Conservation (phyloP, 2,113 vertebrate genomes). For the Regulus satrapa region DNA sequence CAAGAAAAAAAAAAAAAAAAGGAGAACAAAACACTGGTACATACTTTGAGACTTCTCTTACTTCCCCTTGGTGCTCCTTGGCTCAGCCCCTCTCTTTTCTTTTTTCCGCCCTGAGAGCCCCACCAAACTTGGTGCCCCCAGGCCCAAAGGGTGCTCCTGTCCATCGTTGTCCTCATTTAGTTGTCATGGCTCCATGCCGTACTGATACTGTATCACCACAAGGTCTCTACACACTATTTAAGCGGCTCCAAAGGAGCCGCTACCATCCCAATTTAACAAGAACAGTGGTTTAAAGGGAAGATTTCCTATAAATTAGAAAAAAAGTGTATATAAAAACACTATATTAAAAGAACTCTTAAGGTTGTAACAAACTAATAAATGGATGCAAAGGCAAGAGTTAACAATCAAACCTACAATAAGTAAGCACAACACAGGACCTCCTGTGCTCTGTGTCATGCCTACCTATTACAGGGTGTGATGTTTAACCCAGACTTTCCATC, state of each 20-base stretch:
- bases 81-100: constrained; percentile 55
- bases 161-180: constrained; percentile 65
- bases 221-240: constrained; percentile 46
- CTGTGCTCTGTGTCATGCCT: not conserved
- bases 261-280: constrained; percentile 56
- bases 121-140: constrained; percentile 56
- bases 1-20: not conserved
- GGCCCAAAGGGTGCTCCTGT: constrained; percentile 51
- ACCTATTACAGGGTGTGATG: constrained; percentile 46
- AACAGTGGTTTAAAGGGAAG: constrained; percentile 51
- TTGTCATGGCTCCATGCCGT: constrained; percentile 50
- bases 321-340: constrained; percentile 65
- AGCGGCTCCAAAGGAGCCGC: constrained; percentile 44
- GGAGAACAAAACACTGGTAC: constrained; percentile 62
- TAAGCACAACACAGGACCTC: constrained; percentile 38
- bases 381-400: constrained; percentile 57
- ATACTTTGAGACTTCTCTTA: constrained; percentile 65
- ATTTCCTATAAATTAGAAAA: constrained; percentile 65
- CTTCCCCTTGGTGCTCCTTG: constrained; percentile 59
- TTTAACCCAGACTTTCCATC: constrained; percentile 31
- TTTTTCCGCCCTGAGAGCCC: constrained; percentile 56
- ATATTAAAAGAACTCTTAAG: constrained; percentile 63
- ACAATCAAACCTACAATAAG: constrained; percentile 44
- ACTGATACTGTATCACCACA: constrained; percentile 57
- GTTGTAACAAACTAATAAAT: constrained; percentile 55